Conservation (phyloP, 2,888 invertebrate species). For the Sphaeridia pumilis region DNA sequence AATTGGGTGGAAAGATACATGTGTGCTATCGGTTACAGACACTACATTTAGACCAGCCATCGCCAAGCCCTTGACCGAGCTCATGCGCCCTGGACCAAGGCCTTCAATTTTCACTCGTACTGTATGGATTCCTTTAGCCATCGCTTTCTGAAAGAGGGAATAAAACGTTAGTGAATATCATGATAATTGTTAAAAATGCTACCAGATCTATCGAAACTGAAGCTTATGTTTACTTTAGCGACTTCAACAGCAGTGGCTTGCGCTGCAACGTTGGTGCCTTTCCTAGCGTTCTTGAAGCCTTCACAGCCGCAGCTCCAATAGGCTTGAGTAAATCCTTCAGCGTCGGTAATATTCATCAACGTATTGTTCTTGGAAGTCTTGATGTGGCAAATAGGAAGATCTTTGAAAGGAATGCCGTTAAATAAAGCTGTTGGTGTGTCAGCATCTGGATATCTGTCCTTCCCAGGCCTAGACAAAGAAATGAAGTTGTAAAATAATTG, state of each 20-base stretch:
- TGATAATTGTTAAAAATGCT: too few species aligned
- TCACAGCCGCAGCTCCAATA: slow-evolving; percentile 69
- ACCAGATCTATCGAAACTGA: too few species aligned
- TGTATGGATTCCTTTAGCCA: slow-evolving; percentile 59
- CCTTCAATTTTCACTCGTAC: slow-evolving; percentile 68
- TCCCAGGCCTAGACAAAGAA: slow-evolving; percentile 55
- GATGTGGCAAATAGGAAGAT: slow-evolving; percentile 72
- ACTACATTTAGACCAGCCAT: slow-evolving; percentile 82
- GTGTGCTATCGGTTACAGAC: slow-evolving; percentile 85
- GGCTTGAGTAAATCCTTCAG: slow-evolving; percentile 45
- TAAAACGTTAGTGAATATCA: too few species aligned
- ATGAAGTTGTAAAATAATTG: too few species aligned
- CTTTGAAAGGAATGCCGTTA: slow-evolving; percentile 61
- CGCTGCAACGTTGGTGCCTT: slow-evolving; percentile 93
- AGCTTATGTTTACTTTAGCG: too few species aligned
- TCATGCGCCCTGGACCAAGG: slow-evolving; percentile 81
- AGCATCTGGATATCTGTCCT: slow-evolving; percentile 59
- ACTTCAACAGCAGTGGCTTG: slow-evolving; percentile 81
- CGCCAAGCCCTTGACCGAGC: slow-evolving; percentile 83
- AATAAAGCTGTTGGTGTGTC: slow-evolving; percentile 60
- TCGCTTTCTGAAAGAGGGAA: slow-evolving; percentile 50
- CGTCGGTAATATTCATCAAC: slow-evolving; percentile 61
- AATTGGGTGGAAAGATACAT: slow-evolving; percentile 68
- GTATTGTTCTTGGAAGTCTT: slow-evolving; percentile 79
- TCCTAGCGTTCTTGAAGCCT: slow-evolving; percentile 87